Base-by-base conservation (phyloP, 2,113 vertebrate genomes). In the Rhinolophus ferrumequinum region DNA sequence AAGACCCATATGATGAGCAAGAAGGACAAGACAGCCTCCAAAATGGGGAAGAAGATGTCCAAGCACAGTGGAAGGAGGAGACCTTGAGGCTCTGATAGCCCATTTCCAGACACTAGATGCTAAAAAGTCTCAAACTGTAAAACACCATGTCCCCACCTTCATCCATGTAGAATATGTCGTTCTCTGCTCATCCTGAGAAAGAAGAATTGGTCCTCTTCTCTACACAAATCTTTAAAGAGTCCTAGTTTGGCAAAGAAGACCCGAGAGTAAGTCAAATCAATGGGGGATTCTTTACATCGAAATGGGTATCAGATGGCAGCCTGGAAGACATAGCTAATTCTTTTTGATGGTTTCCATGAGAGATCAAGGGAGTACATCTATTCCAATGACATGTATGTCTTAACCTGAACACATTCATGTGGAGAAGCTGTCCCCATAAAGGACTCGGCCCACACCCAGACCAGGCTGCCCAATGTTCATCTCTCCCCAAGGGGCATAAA, bases 281-380 rank as follows among this genome's bases (percentile, higher is more conserved):
- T 98, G 3, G 99, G 99, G 1, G 99, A 98, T 28, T 99, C 99
- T 11, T 99, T 99, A 6, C 98, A 99, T 15, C 98, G 99, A 92
- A 99, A 99, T 21, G 99, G 99, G 1, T 99, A 99, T 94, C 98
- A 99, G 38, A 99, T 99, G 98, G 99, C 98, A 18, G 96, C 98
- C 33, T 98, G 98, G 90, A 99, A 99, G 97, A 98, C 98, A 91
- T 98, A 99, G 50, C 98, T 99, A 95, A 96, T 99, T 8, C 62
- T 99, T 97, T 99, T 99, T 18, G 99, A 99, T 87, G 98, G 99
- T 13, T 99, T 99, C 97, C 99, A 99, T 24, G 99, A 99, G 91
- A 99, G 98, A 5, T 80, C 98, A 5, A 99, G 99, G 90, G 99
- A 99, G 97, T 99, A 99, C 90, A 99, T 99, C 97, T 50, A 99